Percentiles rank a stretch among this genome's conserved stretches.
Evolutionary conservation across 2,888 invertebrate genomes (phyloP).

Genomic region (Alloplasta piceator): DNA sequence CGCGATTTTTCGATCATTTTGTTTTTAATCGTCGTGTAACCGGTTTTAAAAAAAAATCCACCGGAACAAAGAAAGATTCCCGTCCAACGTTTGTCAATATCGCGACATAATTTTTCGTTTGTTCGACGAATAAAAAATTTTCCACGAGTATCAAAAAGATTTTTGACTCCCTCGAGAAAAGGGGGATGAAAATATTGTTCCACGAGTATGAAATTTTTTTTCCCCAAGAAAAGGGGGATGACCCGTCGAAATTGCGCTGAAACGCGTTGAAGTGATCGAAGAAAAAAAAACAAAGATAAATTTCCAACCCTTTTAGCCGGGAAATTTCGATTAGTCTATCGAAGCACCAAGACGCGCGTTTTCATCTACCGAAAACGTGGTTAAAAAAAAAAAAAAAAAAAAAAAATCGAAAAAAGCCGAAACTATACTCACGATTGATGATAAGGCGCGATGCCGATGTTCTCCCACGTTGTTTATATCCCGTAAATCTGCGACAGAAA

Average conservation of each 20-base stretch:
- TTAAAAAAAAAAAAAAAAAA: constrained; percentile 52
- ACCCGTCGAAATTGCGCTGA: no score
- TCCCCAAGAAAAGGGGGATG: no score
- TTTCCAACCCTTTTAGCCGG: constrained; percentile 38
- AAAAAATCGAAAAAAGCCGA: constrained; percentile 72
- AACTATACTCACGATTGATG: constrained; percentile 78
- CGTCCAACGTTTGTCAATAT: constrained; percentile 34
- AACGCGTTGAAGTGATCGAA: neutral
- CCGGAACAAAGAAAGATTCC: constrained; percentile 18
- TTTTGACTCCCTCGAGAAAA: no score
- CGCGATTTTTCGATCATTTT: constrained; percentile 5
- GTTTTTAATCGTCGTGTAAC: constrained; percentile 6
- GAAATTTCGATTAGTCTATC: constrained; percentile 82
- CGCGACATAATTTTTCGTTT: constrained; percentile 44
- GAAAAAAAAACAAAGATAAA: neutral
- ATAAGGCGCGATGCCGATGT: constrained; percentile 43
- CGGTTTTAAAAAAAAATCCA: constrained; percentile 42
- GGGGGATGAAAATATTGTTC: no score
- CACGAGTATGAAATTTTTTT: no score
- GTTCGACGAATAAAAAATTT: neutral
- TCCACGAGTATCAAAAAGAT: no score
- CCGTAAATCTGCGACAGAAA: constrained; percentile 75
- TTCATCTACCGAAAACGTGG: no score
- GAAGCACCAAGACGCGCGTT: constrained; percentile 81
- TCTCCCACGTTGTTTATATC: constrained; percentile 47